A percentile compares a stretch with the other conserved stretches of the same genome.
Evolutionary conservation across 2,797 vertebrate genomes (phyloP).

Genomic region (Gorsachius magnificus): DNA sequence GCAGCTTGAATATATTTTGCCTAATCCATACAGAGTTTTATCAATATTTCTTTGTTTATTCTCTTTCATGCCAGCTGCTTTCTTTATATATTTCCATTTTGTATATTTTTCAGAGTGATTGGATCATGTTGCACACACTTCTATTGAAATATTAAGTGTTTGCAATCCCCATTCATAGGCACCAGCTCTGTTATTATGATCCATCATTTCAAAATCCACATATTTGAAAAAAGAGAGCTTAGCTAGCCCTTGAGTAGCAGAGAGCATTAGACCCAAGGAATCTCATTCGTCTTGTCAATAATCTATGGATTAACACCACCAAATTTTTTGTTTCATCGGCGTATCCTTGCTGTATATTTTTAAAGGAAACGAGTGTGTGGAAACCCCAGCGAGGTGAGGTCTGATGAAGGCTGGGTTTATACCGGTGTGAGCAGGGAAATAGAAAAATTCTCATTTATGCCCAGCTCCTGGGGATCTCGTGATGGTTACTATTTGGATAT

Average conservation of each 20-base stretch:
- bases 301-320: conserved; percentile 64
- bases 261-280: conserved; percentile 70
- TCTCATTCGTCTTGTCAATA: conserved; percentile 71
- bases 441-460: not conserved
- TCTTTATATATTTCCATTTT: conserved; percentile 76
- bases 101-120: conserved; percentile 80
- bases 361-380: not conserved
- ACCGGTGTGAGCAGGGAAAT: not conserved
- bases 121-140: conserved; percentile 73
- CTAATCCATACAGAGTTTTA: conserved; percentile 70
- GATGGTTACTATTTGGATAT: accelerated
- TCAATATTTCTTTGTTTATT: conserved; percentile 79
- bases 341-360: not conserved
- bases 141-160: conserved; percentile 80
- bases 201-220: conserved; percentile 77
- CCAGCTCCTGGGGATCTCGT: not conserved
- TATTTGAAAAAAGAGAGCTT: conserved; percentile 69
- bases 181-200: conserved; percentile 75
- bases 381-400: not conserved
- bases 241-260: conserved; percentile 62
- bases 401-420: not conserved
- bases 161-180: conserved; percentile 67
- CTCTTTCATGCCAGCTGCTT: conserved; percentile 71
- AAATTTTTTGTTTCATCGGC: conserved; percentile 63
- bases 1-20: conserved; percentile 72